Conservation (phyloP, 2,113 vertebrate species). For the Origma solitaria region DNA sequence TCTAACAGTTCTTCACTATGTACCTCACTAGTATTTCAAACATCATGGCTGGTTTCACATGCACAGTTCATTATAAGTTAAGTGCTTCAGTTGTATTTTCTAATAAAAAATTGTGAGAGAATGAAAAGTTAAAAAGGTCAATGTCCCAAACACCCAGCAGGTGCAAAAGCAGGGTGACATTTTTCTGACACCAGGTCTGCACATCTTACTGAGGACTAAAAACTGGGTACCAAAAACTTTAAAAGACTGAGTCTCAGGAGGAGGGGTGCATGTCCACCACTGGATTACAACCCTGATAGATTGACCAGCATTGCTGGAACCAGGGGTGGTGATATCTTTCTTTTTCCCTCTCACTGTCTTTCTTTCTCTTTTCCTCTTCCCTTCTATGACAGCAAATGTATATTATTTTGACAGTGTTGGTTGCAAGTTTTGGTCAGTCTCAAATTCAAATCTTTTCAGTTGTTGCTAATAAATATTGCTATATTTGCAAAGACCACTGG, state of each 20-base stretch:
- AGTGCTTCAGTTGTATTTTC: not conserved
- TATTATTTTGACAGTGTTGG: not conserved
- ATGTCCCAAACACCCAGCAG: accelerated
- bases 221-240: not conserved
- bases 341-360: not conserved
- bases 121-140: not conserved
- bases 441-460: not conserved
- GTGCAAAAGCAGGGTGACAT: not conserved
- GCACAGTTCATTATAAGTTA: not conserved
- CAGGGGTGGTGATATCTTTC: not conserved
- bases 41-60: not conserved
- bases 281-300: accelerated
- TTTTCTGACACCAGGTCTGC: not conserved
- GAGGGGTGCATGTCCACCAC: no score
- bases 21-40: not conserved
- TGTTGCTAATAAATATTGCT: not conserved
- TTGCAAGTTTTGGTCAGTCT: not conserved
- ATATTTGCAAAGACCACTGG: not conserved
- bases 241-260: not conserved
- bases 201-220: not conserved
- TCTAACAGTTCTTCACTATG: not conserved
- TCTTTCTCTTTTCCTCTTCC: not conserved
- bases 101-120: not conserved
- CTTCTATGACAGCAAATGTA: not conserved
- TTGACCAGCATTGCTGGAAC: not conserved